Percentiles rank a stretch among this genome's conserved stretches.
These are phyloP conservation scores for Tetramorium simillimum DNA, from an alignment of 1,140 invertebrate genomes.

Conservation along the genomic window DNA sequence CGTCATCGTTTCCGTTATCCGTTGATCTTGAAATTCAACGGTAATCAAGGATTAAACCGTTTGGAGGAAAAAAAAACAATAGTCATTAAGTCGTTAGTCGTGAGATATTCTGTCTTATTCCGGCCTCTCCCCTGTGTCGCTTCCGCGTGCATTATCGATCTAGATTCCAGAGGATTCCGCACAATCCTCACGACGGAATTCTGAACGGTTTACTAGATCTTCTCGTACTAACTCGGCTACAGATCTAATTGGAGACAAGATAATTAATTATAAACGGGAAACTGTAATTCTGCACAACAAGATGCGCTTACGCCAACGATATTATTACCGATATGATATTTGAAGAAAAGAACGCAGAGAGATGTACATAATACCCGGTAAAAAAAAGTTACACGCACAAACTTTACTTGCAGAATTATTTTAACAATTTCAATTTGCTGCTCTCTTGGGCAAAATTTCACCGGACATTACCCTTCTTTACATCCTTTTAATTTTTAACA, in stretches of 20 bases:
- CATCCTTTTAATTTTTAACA: not conserved
- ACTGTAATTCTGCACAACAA: constrained; percentile 15
- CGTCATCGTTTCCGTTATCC: constrained; percentile 50
- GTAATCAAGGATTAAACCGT: constrained; percentile 26
- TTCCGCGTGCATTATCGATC: constrained; percentile 37
- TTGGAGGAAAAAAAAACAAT: not conserved
- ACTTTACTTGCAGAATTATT: not conserved
- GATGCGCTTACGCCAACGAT: not conserved
- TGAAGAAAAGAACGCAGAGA: not conserved
- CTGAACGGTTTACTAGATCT: constrained; percentile 26
- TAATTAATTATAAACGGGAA: constrained; percentile 37
- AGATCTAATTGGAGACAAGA: constrained; percentile 16
- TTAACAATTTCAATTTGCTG: constrained; percentile 32
- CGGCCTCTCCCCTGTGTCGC: not conserved
- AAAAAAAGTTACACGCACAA: not conserved
- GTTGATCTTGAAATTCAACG: constrained; percentile 52
- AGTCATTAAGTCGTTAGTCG: constrained; percentile 4
- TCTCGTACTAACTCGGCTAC: not conserved
- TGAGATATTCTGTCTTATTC: not conserved
- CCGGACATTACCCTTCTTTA: not conserved
- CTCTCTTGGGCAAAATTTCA: not conserved
- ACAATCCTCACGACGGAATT: constrained; percentile 41
- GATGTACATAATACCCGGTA: not conserved
- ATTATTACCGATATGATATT: not conserved
- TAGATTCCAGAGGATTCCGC: constrained; percentile 42